A percentile compares a stretch with the other conserved stretches of the same genome.
These are phyloP conservation scores for Drosophila diplacantha DNA, from an alignment of 2,888 invertebrate genomes.

Conservation along the genomic window DNA sequence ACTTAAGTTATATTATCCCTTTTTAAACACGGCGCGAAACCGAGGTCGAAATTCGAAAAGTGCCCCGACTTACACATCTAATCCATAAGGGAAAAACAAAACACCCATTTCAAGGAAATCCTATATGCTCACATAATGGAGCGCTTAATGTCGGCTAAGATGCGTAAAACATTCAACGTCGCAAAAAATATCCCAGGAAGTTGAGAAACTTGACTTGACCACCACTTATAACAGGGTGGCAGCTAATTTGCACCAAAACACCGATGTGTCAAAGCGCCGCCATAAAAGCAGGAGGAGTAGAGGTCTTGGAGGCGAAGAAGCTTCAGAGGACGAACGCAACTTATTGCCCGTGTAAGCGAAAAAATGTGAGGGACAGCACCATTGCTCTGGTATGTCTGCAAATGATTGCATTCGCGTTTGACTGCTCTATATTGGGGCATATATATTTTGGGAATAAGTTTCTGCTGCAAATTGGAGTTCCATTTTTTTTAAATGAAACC, in stretches of 20 bases:
- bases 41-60: not conserved
- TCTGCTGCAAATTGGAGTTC: too few species aligned
- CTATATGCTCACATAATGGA: constrained; percentile 51
- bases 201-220: constrained; percentile 18
- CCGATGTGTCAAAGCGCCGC: constrained; percentile 62
- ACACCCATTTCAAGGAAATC: constrained; percentile 42
- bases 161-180: constrained; percentile 62
- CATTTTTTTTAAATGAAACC: not conserved
- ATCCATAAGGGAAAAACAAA: constrained; percentile 56
- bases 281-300: constrained; percentile 54
- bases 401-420: constrained; percentile 64
- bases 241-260: constrained; percentile 64
- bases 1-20: constrained; percentile 60
- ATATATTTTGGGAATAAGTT: not conserved
- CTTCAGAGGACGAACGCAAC: constrained; percentile 29
- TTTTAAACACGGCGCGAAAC: constrained; percentile 38
- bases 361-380: constrained; percentile 28
- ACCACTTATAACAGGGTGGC: constrained; percentile 39
- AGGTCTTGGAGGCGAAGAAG: constrained; percentile 9
- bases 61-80: constrained; percentile 16
- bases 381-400: constrained; percentile 57
- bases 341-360: constrained; percentile 70
- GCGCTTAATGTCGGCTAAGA: constrained; percentile 57
- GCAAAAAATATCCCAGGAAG: constrained; percentile 56
- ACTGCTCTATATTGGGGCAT: constrained; percentile 7